phyloP scores from a whole-genome alignment of 2,797 vertebrate genomes.

The Lophura swinhoii region DNA sequence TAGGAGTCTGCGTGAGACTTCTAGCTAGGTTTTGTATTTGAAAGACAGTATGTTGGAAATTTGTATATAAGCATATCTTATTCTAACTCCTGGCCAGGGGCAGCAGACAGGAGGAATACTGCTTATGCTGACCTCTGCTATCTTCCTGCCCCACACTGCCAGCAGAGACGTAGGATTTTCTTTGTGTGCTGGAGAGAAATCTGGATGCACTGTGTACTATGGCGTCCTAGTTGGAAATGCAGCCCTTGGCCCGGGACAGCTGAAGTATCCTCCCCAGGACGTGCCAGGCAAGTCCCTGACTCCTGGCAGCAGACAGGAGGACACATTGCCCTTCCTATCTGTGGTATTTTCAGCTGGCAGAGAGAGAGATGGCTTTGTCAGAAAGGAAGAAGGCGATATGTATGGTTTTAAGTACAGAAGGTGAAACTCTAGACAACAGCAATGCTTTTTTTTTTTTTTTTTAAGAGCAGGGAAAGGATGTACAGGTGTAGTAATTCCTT shows the following conservation, averaged over 20 bases:
- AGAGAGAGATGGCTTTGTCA: background rate
- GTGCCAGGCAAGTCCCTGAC: background rate
- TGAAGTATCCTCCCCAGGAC: background rate
- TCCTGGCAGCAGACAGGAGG: background rate
- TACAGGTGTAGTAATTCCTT: background rate
- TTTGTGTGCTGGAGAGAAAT: fast-evolving
- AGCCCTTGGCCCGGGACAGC: background rate
- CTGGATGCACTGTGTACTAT: background rate
- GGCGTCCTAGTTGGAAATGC: background rate
- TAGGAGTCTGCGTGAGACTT: background rate
- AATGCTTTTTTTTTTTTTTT: background rate
- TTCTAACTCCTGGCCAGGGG: background rate
- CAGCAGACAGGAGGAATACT: background rate
- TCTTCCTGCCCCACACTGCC: background rate
- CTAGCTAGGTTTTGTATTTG: background rate
- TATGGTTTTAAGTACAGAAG: background rate
- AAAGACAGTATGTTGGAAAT: background rate
- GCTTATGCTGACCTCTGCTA: background rate
- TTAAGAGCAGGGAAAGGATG: background rate
- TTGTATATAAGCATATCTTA: background rate
- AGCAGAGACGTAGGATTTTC: background rate
- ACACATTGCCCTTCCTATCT: background rate
- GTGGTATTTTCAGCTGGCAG: background rate
- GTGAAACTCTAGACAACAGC: background rate
- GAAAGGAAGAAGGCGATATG: background rate